phyloP scores from a whole-genome alignment of 2,797 vertebrate genomes.

The Pseudochaenichthys georgianus region DNA sequence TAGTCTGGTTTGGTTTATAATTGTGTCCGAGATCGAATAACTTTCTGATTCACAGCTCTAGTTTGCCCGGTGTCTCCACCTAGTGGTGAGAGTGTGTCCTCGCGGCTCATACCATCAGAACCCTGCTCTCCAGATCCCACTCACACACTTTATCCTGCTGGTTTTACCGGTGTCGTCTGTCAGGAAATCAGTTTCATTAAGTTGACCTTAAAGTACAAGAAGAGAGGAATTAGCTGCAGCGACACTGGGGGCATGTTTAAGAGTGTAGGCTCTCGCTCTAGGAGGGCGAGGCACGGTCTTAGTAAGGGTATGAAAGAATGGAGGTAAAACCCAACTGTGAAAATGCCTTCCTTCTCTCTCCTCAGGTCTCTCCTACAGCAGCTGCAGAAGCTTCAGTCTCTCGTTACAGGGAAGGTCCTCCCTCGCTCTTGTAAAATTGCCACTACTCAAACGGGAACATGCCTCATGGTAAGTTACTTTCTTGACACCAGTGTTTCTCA shows the following conservation, averaged over 20 bases:
- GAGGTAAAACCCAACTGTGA: too few relatives aligned
- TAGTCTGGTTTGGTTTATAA: constrained; percentile 23
- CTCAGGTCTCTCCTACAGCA: constrained; percentile 96
- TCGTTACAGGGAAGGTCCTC: constrained; percentile 93
- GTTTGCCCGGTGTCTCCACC: constrained; percentile 59
- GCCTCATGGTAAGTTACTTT: constrained; percentile 90
- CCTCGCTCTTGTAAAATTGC: constrained; percentile 96
- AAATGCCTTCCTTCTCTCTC: background rate
- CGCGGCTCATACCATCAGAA: constrained; percentile 75
- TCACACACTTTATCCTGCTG: background rate
- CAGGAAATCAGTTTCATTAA: constrained; percentile 18
- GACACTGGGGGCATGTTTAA: too few relatives aligned
- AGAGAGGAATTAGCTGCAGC: too few relatives aligned
- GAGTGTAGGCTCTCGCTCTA: too few relatives aligned
- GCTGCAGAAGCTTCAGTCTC: constrained; percentile 95
- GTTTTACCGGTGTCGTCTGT: constrained; percentile 5
- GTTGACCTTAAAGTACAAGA: background rate
- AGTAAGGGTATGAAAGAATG: too few relatives aligned
- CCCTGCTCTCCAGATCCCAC: constrained; percentile 79
- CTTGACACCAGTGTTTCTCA: background rate
- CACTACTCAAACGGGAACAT: constrained; percentile 97
- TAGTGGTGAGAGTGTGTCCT: constrained; percentile 54
- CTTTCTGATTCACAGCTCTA: background rate
- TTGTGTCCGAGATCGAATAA: background rate
- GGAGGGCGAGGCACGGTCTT: too few relatives aligned